Conservation (phyloP, 23 tunicate species). For the Ascidia mentula region DNA sequence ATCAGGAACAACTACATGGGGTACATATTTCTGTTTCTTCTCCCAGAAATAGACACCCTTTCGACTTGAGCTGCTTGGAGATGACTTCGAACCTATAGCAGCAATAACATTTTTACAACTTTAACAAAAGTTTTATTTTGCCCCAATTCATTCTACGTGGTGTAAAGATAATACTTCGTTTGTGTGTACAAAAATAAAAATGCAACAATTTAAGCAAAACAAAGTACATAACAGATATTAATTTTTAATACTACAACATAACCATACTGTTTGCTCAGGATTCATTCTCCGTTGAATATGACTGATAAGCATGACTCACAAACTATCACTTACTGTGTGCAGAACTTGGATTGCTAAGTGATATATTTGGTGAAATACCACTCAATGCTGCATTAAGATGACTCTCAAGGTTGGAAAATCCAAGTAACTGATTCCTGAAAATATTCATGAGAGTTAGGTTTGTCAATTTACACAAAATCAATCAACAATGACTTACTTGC, state of each 20-base stretch:
- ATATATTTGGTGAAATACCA: neutral
- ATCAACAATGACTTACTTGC: neutral
- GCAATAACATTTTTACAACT: neutral
- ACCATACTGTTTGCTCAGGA: too few relatives aligned
- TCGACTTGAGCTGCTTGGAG: slow-evolving; percentile 14
- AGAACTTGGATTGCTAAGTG: neutral
- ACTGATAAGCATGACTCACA: too few relatives aligned
- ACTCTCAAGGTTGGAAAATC: slow-evolving; percentile 55
- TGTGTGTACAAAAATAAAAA: neutral
- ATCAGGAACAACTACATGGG: slow-evolving; percentile 30
- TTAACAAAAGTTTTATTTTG: neutral
- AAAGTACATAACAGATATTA: too few relatives aligned
- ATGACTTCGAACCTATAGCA: slow-evolving; percentile 37
- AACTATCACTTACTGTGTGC: slow-evolving; percentile 18
- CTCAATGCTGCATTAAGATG: slow-evolving; percentile 36
- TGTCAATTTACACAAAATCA: neutral
- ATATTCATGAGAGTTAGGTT: neutral
- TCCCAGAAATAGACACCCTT: slow-evolving; percentile 65
- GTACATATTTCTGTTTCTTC: slow-evolving; percentile 68
- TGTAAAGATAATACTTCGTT: neutral
- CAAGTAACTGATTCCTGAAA: slow-evolving; percentile 3
- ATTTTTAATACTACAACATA: too few relatives aligned
- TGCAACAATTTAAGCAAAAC: too few relatives aligned
- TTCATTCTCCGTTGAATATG: too few relatives aligned
- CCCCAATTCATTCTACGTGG: neutral